A percentile compares a stretch with the other conserved stretches of the same genome.
Conservation (phyloP, 1,140 invertebrate species). For the Nasonia vitripennis region DNA sequence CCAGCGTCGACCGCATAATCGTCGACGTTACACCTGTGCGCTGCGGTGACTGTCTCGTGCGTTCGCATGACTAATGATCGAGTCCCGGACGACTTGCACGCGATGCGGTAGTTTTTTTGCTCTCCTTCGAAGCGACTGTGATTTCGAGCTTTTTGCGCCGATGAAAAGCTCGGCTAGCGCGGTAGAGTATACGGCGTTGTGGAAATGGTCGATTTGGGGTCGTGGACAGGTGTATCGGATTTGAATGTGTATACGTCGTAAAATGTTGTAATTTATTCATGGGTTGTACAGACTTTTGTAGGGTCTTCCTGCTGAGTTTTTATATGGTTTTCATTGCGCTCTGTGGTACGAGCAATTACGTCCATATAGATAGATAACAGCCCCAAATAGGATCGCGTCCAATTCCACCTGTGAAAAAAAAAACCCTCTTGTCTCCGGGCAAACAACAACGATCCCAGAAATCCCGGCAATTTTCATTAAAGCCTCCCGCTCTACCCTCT, state of each 20-base stretch:
- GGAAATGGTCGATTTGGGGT: neutral
- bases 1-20: neutral
- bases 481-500: neutral
- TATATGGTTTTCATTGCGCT: no score
- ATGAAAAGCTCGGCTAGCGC: neutral
- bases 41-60: neutral
- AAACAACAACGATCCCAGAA: neutral
- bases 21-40: neutral
- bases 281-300: no score
- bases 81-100: neutral
- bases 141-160: neutral
- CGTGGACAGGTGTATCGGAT: neutral
- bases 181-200: neutral
- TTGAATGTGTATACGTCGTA: no score
- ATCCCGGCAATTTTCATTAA: neutral
- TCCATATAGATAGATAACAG: no score
- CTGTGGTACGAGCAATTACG: no score
- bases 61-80: neutral
- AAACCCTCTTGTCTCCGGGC: neutral
- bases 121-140: neutral
- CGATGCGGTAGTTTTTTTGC: neutral
- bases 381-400: neutral
- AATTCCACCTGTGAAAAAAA: neutral
- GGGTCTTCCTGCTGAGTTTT: no score
- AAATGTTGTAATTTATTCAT: no score